Conservation (phyloP, 2,888 invertebrate genomes). For the Parascotia fuliginaria region DNA sequence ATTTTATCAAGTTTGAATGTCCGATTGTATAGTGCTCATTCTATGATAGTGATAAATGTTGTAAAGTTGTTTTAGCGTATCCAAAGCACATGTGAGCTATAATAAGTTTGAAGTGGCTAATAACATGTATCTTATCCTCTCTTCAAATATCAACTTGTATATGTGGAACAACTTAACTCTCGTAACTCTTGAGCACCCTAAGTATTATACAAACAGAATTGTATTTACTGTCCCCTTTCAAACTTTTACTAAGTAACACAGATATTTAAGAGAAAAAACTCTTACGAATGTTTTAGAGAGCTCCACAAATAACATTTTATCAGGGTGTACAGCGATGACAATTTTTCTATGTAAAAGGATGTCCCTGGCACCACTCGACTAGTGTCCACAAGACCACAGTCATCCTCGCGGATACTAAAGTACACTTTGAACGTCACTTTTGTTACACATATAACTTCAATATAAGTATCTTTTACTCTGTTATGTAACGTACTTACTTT, state of each 20-base stretch:
- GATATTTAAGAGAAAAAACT: constrained; percentile 46
- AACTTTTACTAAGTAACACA: constrained; percentile 47
- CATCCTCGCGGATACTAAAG: constrained; percentile 16
- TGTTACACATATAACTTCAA: constrained; percentile 6
- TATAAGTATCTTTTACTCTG: background rate
- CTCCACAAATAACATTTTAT: constrained; percentile 49
- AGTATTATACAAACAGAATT: constrained; percentile 55
- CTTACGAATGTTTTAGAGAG: constrained; percentile 46
- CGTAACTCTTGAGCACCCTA: constrained; percentile 45
- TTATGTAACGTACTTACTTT: background rate
- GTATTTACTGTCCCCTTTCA: constrained; percentile 54
- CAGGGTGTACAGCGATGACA: constrained; percentile 28
- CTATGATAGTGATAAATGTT: constrained; percentile 29
- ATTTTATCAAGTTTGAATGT: no score
- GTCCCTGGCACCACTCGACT: constrained; percentile 25
- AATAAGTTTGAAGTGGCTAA: constrained; percentile 41
- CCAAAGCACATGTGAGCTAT: constrained; percentile 30
- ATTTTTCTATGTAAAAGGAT: constrained; percentile 33
- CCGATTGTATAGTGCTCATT: no score
- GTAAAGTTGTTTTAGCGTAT: constrained; percentile 31
- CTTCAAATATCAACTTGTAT: constrained; percentile 40
- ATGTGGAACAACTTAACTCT: constrained; percentile 43
- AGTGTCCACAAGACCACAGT: constrained; percentile 23
- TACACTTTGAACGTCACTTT: constrained; percentile 13
- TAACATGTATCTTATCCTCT: constrained; percentile 32